Evolutionary conservation across 2,797 vertebrate species (phyloP), one percentile per base, ranked within the genome.

Genomic region (Staurois parvus): DNA sequence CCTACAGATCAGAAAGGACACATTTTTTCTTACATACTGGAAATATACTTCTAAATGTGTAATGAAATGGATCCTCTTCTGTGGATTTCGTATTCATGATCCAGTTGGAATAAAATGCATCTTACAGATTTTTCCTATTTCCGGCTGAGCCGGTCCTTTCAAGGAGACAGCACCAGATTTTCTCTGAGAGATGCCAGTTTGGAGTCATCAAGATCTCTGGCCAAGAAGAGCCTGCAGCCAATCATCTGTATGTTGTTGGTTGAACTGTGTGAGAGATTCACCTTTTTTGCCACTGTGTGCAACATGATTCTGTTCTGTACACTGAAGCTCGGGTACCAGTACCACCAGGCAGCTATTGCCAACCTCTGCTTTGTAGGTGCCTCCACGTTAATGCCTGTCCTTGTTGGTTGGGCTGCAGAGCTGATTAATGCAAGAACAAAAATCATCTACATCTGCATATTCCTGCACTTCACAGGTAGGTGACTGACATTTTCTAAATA

Each of bases 231-330:
- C 88, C 89, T 96, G 11, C 95, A 94, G 29, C 94, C 94, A 28
- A 95, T 95, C 13, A 87, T 98, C 26, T 98, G 96, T 24, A 91
- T 97, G 56, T 92, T 99, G 87, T 92, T 98, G 30, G 96, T 98
- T 90, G 96, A 98, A 89, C 91, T 99, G 37, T 98, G 95, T 0
- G 97, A 99, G 90, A 94, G 96, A 68, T 98, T 99, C 89, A 94
- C 95, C 0, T 98, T 99, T 91, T 97, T 96, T 34, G 96, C 96
- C 89, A 96, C 98, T 0, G 93, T 98, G 70, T 98, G 98, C 91
- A 99, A 98, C 89, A 96, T 94, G 95, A 97, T 98, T 86, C 93
- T 98, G 17, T 99, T 98, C 91, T 98, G 97, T 92, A 98, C 95
- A 0, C 86, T 96, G 84, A 96, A 95, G 88, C 94, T 98, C 0